These are phyloP conservation scores for Tetramorium parvispinum DNA, from an alignment of 1,140 invertebrate genomes.

Conservation along the genomic window DNA sequence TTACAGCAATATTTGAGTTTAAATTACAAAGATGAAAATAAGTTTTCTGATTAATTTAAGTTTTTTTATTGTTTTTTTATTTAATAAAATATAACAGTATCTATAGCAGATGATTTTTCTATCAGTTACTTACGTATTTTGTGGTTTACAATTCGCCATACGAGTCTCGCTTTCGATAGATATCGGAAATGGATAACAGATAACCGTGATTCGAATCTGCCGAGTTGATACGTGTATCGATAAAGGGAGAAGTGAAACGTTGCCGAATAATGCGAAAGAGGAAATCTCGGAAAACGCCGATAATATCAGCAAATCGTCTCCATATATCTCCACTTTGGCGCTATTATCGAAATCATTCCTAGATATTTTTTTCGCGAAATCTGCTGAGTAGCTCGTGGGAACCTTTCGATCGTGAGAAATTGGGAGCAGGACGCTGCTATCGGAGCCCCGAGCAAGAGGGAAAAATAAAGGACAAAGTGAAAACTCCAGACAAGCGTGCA, in stretches of 20 bases:
- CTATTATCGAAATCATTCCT: constrained; percentile 54
- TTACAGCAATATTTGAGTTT: not conserved
- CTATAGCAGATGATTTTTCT: not conserved
- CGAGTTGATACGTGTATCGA: constrained; percentile 26
- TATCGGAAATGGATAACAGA: constrained; percentile 37
- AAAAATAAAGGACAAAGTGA: constrained; percentile 45
- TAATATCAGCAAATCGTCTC: constrained; percentile 29
- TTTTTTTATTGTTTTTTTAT: not conserved
- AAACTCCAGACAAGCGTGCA: constrained; percentile 72
- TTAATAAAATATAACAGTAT: not conserved
- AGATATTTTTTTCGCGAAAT: constrained; percentile 46
- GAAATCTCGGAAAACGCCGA: constrained; percentile 27
- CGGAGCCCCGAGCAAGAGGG: constrained; percentile 48
- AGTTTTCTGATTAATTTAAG: not conserved
- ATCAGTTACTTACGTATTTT: not conserved
- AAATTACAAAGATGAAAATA: not conserved
- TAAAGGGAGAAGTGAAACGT: constrained; percentile 2
- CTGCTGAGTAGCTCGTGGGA: constrained; percentile 64
- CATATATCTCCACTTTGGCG: constrained; percentile 34
- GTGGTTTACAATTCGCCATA: not conserved
- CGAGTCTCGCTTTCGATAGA: not conserved
- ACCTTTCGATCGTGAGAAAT: constrained; percentile 71
- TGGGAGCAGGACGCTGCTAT: constrained; percentile 60
- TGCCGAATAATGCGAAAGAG: constrained; percentile 29
- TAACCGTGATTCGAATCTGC: constrained; percentile 15